Base-by-base conservation (phyloP, 2,888 invertebrate species). In the Acronicta alni region DNA sequence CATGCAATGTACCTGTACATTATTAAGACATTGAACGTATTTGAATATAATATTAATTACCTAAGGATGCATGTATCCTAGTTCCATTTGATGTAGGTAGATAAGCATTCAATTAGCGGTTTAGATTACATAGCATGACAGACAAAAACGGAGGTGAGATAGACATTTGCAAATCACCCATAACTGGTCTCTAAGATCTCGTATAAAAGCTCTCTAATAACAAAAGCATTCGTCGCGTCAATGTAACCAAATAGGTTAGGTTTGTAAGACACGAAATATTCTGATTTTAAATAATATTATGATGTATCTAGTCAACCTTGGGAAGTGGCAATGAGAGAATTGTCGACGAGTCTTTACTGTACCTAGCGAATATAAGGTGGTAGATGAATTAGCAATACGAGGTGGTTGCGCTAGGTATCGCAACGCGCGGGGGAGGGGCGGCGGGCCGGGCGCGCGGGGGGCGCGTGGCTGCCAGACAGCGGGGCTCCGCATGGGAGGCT, bases 401-500 rank as follows among this genome's bases (percentile, higher is more conserved):
- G 88, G 87, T 90, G 89, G 89, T 88, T 88, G 90, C 84, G 88
- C 85, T 89, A 88, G 86, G 85, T 84, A 86, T 82, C 82, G 83
- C 81, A 72, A 78, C 79, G 79, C 30, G 65, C 45, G 72, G 57
- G 61, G 58, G 54, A 46, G 54, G 52, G 49, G 57, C 61, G 81
- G 81, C 74, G 72, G 71, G 76, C 75, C 75, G 81, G 67, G 57
- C 64, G 74, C 77, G 72, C 65, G 73, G 78, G 67, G 83, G 81
- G 83, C 82, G 81, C 70, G 75, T 83, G 86, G 85, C 89, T 86
- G 92, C 91, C 94, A 94, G 94, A 94, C 94, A 94, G 94, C 94
- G 94, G 90, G 94, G 94, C 94, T 94, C 94, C 94, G 90, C 88
- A 85, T 92, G 94, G 94, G 93, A 92, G 92, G 92, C 91, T 87